Evolutionary conservation across 2,113 vertebrate genomes (phyloP).

Genomic region (Uria aalge): DNA sequence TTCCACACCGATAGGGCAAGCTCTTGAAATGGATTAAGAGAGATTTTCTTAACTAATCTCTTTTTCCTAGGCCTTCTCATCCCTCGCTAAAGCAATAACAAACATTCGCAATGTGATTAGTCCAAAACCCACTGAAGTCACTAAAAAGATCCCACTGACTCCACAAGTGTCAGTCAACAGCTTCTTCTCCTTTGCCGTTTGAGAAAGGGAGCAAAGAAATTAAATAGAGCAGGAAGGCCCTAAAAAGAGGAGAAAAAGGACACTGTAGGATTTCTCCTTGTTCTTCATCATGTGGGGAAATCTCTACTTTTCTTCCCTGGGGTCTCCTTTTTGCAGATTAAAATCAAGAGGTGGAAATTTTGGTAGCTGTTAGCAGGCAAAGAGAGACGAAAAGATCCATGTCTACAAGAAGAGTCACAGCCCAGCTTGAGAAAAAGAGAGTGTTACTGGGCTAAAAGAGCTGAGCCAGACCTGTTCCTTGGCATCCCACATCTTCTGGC

Average conservation of each 20-base stretch:
- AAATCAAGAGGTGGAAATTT: background rate
- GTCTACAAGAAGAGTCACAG: background rate
- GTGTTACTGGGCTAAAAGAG: background rate
- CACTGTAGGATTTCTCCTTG: background rate
- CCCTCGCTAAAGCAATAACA: slow-evolving; percentile 27
- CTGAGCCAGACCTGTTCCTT: background rate
- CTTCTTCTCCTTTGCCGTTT: background rate
- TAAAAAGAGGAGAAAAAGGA: background rate
- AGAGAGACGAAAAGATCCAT: background rate
- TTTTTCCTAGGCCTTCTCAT: slow-evolving; percentile 61
- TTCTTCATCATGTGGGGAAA: background rate
- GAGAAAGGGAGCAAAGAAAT: background rate
- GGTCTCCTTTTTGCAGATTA: background rate
- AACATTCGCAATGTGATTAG: background rate
- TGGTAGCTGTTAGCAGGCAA: background rate
- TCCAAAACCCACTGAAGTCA: background rate
- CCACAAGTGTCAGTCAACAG: background rate
- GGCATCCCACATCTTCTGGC: background rate
- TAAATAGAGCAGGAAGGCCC: background rate
- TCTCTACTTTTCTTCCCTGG: background rate
- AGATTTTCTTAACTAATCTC: slow-evolving; percentile 65
- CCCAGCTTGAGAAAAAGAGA: background rate
- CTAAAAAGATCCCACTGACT: background rate
- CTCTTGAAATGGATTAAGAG: slow-evolving; percentile 64
- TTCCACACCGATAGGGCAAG: slow-evolving; percentile 52